Base-by-base conservation (phyloP, 1,140 invertebrate species). In the Hycleus cichorii region DNA sequence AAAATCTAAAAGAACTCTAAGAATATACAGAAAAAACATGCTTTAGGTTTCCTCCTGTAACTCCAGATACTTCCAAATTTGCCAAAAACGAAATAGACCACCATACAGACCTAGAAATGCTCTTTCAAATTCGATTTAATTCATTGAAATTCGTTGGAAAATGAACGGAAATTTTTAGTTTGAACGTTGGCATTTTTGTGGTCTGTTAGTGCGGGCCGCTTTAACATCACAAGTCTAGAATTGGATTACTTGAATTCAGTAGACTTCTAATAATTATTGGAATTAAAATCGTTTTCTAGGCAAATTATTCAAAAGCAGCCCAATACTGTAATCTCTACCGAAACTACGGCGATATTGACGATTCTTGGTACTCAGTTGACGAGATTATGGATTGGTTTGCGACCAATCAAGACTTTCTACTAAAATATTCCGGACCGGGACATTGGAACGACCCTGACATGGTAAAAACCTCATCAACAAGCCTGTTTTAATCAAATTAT, bases 371-470 rank as follows among this genome's bases (percentile, higher is more conserved):
- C 1, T 88, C 86, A 48, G 74, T 92, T 3, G 75, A 75, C 8
- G 74, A 73, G 26, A 93, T 93, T 62, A 85, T 90, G 60, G 78
- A 88, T 60, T 91, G 84, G 75, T 94, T 89, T 71, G 86, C 80
- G 3, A 77, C 84, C 25, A 85, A 91, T 69, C 86, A 89, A 72
- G 83, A 84, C 38, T 76, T 79, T 50, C 77, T 92, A 56, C 81
- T 81, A 8, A 75, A 81, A 45, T 81, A 82, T 68, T 86, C 87
- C 44, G 91, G 89, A 3, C 91, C 91, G 0, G 91, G 92, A 8
- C 83, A 86, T 60, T 95, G 89, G 89, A 93, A 93, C 73, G 91
- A 95, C 74, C 91, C 92, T 1, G 91, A 94, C 71, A 91, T 92
- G 91, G 86, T 91, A 47, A 42, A 47, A 12, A 12, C 39, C 18